These are phyloP conservation scores for Athrips mouffetella DNA, from an alignment of 2,888 invertebrate species.

Conservation along the genomic window DNA sequence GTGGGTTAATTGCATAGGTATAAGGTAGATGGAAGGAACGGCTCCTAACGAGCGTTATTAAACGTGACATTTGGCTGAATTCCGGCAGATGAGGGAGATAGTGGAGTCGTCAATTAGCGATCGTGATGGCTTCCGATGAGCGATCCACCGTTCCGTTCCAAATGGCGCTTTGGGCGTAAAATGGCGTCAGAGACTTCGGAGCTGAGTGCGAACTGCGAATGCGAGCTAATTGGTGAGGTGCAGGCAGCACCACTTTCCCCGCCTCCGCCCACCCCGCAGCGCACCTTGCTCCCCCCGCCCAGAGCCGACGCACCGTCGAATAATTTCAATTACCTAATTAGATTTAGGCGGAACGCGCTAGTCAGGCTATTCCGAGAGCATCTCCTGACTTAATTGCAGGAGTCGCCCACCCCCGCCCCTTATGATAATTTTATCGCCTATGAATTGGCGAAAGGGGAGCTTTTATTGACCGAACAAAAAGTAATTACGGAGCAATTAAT, in stretches of 20 bases:
- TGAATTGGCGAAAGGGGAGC: conserved; percentile 27
- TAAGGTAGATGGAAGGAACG: conserved; percentile 21
- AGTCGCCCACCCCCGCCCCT: conserved; percentile 33
- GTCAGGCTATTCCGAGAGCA: conserved; percentile 21
- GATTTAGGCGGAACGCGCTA: conserved; percentile 38
- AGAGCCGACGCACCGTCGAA: conserved; percentile 23
- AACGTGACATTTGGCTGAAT: conserved; percentile 19
- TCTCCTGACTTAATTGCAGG: conserved; percentile 38
- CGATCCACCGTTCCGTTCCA: conserved; percentile 33
- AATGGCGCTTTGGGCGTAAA: conserved; percentile 31
- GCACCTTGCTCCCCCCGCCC: background rate
- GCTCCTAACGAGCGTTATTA: conserved; percentile 24
- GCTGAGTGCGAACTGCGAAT: conserved; percentile 28
- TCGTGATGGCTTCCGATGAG: conserved; percentile 32
- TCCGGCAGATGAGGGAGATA: conserved; percentile 26
- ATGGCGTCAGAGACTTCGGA: conserved; percentile 28
- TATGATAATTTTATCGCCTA: conserved; percentile 33
- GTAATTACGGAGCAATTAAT: conserved; percentile 25
- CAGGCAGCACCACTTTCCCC: conserved; percentile 32
- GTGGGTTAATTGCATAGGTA: conserved; percentile 15
- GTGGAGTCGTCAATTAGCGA: conserved; percentile 34
- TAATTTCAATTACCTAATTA: conserved; percentile 62
- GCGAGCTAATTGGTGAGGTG: conserved; percentile 45
- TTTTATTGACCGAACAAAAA: conserved; percentile 33
- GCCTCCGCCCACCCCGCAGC: background rate